These are phyloP conservation scores for Catharus ustulatus DNA, from an alignment of 2,797 vertebrate species.

Conservation along the genomic window DNA sequence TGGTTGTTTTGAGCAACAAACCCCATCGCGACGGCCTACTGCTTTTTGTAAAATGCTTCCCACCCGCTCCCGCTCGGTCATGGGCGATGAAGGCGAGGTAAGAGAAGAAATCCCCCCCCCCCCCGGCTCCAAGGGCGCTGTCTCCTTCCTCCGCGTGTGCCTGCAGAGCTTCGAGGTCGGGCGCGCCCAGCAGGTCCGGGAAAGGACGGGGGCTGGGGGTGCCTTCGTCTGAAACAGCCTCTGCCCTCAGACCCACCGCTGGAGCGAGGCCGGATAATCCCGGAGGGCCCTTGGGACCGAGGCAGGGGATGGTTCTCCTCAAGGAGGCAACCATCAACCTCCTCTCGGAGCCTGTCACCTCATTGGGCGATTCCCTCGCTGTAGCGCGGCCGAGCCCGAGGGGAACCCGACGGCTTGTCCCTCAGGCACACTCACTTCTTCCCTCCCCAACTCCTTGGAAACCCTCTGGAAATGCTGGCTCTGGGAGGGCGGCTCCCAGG, in stretches of 20 bases:
- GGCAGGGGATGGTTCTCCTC: neutral
- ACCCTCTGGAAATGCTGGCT: neutral
- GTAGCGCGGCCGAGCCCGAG: neutral
- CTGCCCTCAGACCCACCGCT: neutral
- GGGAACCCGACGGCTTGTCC: neutral
- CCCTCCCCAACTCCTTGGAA: neutral
- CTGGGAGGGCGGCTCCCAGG: neutral
- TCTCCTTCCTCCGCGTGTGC: neutral
- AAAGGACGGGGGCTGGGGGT: neutral
- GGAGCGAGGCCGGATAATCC: neutral
- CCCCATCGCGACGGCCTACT: neutral
- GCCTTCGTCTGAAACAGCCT: neutral
- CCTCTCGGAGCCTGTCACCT: neutral
- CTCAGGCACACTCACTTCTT: neutral
- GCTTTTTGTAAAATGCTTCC: neutral
- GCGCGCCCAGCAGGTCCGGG: neutral
- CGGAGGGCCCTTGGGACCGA: fast-evolving
- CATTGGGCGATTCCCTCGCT: neutral
- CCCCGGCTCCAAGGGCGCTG: neutral
- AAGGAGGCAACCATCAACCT: neutral
- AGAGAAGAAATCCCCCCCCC: conserved; percentile 18
- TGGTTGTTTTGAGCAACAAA: conserved; percentile 36
- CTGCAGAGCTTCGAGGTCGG: neutral
- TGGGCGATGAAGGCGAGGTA: conserved; percentile 47
- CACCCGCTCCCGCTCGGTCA: neutral